Evolutionary conservation across 1,140 invertebrate genomes (phyloP), one percentile per base, ranked within the genome.

Genomic region (Tyrophagus putrescentiae): DNA sequence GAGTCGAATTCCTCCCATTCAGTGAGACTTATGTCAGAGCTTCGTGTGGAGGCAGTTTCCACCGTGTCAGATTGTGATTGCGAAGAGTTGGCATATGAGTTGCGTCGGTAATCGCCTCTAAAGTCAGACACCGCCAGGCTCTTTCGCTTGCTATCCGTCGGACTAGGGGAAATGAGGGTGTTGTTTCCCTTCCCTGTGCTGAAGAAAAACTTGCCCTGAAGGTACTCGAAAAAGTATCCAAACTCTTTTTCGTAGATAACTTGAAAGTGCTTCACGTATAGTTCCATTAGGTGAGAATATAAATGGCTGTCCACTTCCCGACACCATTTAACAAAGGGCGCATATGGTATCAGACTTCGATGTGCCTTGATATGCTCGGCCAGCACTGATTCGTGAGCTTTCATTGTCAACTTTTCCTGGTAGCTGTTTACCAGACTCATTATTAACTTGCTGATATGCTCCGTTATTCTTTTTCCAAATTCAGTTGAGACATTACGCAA

Each of bases 391-490:
- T 77, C 75, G 7, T 74, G 71, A 63, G 72, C 69, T 16, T 74
- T 73, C 6, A 42, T 33, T 6, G 48, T 27, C 54, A 76, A 68
- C 23, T 73, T 76, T 65, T 82, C 80, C 9, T 77, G 78, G 42
- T 77, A 68, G 68, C 83, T 80, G 70, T 84, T 84, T 21, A 84
- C 85, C 73, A 90, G 80, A 75, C 93, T 87, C 69, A 93, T 89
- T 63, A 95, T 91, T 36, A 91, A 76, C 76, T 94, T 94, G 69
- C 91, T 94, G 16, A 96, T 74, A 73, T 94, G 87, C 34, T 87
- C 77, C 34, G 82, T 82, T 23, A 95, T 78, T 27, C 83, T 81
- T 52, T 83, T 78, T 9, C 86, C 84, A 72, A 95, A 91, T 72
- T 83, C 84, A n/a, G 79, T 79, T 69, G 82, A 83, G 61, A 85